Conservation (phyloP, 2,888 invertebrate genomes). For the Leptopilina drosophilae region DNA sequence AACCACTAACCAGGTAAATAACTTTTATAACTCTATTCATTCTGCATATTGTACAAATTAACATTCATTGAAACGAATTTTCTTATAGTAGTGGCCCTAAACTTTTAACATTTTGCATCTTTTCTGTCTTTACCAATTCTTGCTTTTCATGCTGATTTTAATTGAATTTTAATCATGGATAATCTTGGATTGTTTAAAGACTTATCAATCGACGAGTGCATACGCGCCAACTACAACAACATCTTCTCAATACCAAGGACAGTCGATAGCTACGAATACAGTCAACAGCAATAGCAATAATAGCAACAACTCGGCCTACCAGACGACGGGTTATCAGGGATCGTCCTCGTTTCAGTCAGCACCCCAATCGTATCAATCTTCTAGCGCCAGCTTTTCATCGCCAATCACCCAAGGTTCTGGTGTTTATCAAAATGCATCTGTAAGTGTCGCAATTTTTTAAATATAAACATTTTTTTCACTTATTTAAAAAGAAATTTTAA, state of each 20-base stretch:
- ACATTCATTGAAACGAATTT: no score
- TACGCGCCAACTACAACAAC: constrained; percentile 72
- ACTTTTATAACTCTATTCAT: no score
- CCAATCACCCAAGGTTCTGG: constrained; percentile 73
- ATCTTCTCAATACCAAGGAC: constrained; percentile 71
- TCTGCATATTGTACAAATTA: no score
- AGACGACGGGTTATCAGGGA: constrained; percentile 71
- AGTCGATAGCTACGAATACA: constrained; percentile 70
- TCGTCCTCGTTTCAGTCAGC: constrained; percentile 73
- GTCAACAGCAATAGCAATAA: constrained; percentile 61
- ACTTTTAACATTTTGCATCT: no score
- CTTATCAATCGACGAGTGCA: constrained; percentile 70
- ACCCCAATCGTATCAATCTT: constrained; percentile 73
- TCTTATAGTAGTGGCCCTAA: no score
- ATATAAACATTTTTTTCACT: background rate
- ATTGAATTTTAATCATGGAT: no score
- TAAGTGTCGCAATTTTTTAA: constrained; percentile 52
- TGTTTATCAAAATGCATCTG: constrained; percentile 72
- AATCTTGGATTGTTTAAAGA: constrained; percentile 55
- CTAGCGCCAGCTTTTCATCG: constrained; percentile 72
- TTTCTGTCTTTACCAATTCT: no score
- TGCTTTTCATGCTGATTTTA: no score
- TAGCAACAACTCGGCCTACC: constrained; percentile 69
- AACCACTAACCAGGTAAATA: constrained; percentile 70
- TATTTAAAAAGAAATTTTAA: no score